Percentiles rank a stretch among this genome's conserved stretches.
These are phyloP conservation scores for Epinephelus coioides DNA, from an alignment of 2,797 vertebrate species.

Conservation along the genomic window DNA sequence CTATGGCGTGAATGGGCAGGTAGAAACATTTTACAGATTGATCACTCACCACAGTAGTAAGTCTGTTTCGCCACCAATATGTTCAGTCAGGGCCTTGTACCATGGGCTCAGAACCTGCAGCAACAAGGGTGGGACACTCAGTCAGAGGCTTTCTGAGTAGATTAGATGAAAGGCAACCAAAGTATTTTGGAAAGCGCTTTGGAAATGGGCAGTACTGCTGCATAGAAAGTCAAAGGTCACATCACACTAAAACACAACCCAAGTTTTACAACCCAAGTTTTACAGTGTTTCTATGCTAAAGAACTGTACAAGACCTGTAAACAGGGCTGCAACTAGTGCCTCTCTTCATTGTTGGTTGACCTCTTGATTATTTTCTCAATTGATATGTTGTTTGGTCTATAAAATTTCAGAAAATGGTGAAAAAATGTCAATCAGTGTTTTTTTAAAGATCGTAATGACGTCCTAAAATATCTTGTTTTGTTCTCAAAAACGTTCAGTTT, in stretches of 20 bases:
- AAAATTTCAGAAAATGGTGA: too few species aligned
- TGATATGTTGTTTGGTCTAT: too few species aligned
- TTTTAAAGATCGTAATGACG: too few species aligned
- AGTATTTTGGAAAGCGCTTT: not conserved
- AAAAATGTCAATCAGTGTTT: too few species aligned
- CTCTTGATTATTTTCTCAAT: too few species aligned
- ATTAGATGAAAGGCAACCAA: not conserved
- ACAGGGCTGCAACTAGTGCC: too few species aligned
- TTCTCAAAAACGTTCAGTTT: too few species aligned
- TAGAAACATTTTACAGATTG: slow-evolving; percentile 1
- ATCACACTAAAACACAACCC: not conserved
- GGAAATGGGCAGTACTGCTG: not conserved
- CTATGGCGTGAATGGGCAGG: not conserved
- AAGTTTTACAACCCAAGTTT: too few species aligned
- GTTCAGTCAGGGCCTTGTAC: slow-evolving; percentile 64
- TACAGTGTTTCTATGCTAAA: not conserved
- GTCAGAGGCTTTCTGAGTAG: not conserved
- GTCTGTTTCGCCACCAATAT: slow-evolving; percentile 68
- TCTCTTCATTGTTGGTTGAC: too few species aligned
- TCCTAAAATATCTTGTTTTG: too few species aligned
- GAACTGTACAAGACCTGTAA: too few species aligned
- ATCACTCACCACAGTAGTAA: slow-evolving; percentile 77
- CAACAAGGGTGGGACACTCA: not conserved
- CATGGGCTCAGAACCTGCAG: slow-evolving; percentile 71
- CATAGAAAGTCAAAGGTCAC: not conserved